Conservation (phyloP, 1,140 invertebrate species). For the Leptinotarsa defecta region DNA sequence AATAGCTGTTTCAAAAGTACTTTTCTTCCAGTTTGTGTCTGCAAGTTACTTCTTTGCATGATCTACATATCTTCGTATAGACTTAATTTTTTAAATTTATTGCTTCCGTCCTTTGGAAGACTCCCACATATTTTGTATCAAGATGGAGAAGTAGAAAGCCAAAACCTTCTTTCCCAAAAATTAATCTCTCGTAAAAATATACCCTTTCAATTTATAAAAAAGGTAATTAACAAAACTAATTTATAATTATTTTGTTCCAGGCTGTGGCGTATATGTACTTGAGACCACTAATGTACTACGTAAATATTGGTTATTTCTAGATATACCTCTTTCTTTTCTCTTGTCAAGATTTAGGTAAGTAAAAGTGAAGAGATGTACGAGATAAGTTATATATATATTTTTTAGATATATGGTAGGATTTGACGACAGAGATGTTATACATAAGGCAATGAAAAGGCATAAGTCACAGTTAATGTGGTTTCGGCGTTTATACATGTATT, state of each 20-base stretch:
- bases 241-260: conserved; percentile 57
- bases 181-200: no score
- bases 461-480: conserved; percentile 92
- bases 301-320: conserved; percentile 85
- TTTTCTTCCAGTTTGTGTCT: no score
- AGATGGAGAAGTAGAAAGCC: no score
- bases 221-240: background rate
- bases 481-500: conserved; percentile 83
- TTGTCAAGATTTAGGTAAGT: conserved; percentile 74
- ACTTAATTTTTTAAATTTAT: no score
- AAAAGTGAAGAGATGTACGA: background rate
- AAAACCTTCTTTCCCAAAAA: no score
- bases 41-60: no score
- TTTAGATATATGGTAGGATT: conserved; percentile 65
- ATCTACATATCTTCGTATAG: no score
- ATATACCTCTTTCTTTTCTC: conserved; percentile 78
- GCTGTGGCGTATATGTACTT: conserved; percentile 78
- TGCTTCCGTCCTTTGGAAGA: no score
- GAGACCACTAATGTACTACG: conserved; percentile 83
- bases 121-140: no score
- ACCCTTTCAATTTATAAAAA: no score
- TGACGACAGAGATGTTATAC: conserved; percentile 62
- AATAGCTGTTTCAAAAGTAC: no score
- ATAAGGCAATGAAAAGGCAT: conserved; percentile 83
- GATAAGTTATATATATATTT: conserved; percentile 9